Conservation (phyloP, 2,797 vertebrate genomes). For the Poecilia velifera region DNA sequence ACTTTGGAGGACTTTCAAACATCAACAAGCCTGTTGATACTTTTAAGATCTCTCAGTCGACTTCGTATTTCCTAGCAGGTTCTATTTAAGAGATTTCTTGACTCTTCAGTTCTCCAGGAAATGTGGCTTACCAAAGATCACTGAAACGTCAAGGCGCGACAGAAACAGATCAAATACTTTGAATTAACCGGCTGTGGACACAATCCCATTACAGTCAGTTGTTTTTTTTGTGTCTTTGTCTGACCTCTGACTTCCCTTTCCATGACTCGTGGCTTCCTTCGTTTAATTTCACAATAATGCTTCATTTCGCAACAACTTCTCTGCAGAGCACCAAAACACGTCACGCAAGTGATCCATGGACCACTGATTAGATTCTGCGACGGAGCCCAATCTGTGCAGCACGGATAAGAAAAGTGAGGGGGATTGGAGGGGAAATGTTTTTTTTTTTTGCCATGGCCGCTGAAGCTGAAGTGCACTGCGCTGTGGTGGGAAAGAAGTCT, state of each 20-base stretch:
- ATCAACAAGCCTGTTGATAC: not conserved
- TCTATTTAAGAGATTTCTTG: conserved; percentile 1
- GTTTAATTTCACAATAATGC: conserved; percentile 28
- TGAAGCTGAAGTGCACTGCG: conserved; percentile 37
- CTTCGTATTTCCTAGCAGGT: not conserved
- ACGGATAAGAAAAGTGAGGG: conserved; percentile 56
- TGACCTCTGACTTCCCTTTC: conserved; percentile 69
- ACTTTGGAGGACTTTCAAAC: not conserved
- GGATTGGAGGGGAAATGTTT: conserved; percentile 47
- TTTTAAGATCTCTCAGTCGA: not conserved
- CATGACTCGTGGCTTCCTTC: conserved; percentile 63
- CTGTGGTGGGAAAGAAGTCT: conserved; percentile 23
- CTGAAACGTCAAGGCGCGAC: not conserved
- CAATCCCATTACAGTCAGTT: conserved; percentile 46
- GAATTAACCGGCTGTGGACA: conserved; percentile 38
- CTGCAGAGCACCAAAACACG: conserved; percentile 48
- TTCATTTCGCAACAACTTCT: conserved; percentile 37
- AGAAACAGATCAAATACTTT: conserved; percentile 11
- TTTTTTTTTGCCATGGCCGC: conserved; percentile 21
- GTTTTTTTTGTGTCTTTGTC: conserved; percentile 29
- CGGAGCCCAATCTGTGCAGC: conserved; percentile 51
- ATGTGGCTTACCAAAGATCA: not conserved
- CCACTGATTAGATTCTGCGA: conserved; percentile 41
- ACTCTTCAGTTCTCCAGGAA: not conserved
- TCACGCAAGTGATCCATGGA: conserved; percentile 35